Percentiles rank a stretch among this genome's conserved stretches.
Conservation (phyloP, 2,888 invertebrate species). For the Eurois occulta region DNA sequence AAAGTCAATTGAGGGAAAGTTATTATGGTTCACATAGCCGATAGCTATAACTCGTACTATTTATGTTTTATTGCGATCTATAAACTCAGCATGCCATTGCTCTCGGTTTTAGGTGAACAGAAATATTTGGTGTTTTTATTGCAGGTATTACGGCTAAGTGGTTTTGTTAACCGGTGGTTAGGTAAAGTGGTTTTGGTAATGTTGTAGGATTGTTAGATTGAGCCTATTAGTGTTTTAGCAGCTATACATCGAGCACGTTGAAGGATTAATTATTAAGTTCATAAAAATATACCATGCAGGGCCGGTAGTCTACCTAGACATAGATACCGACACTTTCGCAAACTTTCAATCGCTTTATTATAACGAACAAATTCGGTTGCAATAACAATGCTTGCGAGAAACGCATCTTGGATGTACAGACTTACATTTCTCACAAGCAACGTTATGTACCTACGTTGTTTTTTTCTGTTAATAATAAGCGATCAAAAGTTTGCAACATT, state of each 20-base stretch:
- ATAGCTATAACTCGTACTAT: slow-evolving; percentile 55
- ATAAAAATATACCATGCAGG: not conserved
- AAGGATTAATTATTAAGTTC: not conserved
- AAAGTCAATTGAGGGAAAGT: slow-evolving; percentile 63
- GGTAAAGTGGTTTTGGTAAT: slow-evolving; percentile 5
- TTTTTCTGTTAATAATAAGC: no score
- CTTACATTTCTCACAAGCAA: no score
- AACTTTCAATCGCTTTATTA: no score
- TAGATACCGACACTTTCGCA: no score
- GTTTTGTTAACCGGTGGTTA: slow-evolving; percentile 26
- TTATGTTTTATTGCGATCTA: slow-evolving; percentile 60
- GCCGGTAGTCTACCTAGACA: no score
- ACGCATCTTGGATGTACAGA: no score
- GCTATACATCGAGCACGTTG: no score
- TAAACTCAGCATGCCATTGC: slow-evolving; percentile 52
- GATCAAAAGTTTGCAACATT: no score
- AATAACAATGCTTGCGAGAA: no score
- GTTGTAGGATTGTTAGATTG: no score
- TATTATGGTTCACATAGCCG: slow-evolving; percentile 53
- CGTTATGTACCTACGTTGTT: no score
- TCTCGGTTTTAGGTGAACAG: slow-evolving; percentile 26
- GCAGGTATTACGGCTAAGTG: slow-evolving; percentile 33
- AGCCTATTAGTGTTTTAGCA: not conserved
- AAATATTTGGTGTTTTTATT: slow-evolving; percentile 35
- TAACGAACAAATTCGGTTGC: no score